A percentile compares a stretch with the other conserved stretches of the same genome.
Conservation (phyloP, 2,888 invertebrate genomes). For the Heliothis peltigera region DNA sequence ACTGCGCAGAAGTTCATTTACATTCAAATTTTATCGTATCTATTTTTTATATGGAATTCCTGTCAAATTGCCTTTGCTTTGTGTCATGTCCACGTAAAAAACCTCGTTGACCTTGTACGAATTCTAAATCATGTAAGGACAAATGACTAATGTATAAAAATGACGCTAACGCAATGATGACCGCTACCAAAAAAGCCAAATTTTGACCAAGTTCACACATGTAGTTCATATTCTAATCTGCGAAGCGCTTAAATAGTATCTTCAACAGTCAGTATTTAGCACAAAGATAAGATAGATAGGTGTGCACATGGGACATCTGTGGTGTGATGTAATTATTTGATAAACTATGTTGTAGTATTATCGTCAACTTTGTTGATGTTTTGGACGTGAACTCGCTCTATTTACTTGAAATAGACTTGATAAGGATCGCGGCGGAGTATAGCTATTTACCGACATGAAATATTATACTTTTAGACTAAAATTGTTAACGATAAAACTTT, state of each 20-base stretch:
- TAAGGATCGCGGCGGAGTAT: conserved; percentile 28
- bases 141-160: neutral
- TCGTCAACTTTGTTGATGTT: conserved; percentile 51
- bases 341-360: conserved; percentile 43
- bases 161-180: neutral
- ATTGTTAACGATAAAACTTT: conserved; percentile 8
- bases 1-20: conserved; percentile 1
- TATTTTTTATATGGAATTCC: conserved; percentile 1
- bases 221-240: neutral
- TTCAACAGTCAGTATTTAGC: conserved; percentile 24
- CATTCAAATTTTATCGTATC: neutral
- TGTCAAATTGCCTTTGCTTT: conserved; percentile 4
- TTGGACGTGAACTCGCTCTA: conserved; percentile 37
- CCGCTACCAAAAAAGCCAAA: neutral
- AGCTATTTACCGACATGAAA: conserved; percentile 29
- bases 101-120: neutral
- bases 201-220: no score
- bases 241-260: conserved; percentile 13
- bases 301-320: conserved; percentile 35
- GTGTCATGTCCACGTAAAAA: conserved; percentile 4
- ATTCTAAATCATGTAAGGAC: conserved; percentile 14
- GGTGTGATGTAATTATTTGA: conserved; percentile 55
- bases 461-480: conserved; percentile 24
- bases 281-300: conserved; percentile 41
- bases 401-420: conserved; percentile 46